Conservation (phyloP, 2,888 invertebrate genomes). For the Cheilosia grossa region DNA sequence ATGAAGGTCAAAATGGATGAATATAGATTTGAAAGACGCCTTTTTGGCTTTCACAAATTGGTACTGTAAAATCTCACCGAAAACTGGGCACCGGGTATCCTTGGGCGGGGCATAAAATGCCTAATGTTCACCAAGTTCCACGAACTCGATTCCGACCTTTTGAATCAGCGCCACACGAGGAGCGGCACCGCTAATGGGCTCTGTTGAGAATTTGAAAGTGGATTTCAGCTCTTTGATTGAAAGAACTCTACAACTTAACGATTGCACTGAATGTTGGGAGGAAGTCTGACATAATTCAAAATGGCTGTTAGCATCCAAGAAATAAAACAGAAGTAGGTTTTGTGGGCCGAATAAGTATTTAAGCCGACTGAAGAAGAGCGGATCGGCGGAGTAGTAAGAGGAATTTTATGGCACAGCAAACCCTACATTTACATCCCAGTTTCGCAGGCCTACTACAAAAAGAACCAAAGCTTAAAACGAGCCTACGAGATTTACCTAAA, state of each 20-base stretch:
- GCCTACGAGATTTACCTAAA: slow-evolving; percentile 84
- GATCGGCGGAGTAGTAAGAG: too few species aligned
- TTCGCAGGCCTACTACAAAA: background rate
- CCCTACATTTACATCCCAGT: too few species aligned
- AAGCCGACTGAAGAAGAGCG: too few species aligned
- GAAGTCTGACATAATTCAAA: background rate
- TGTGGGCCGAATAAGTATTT: too few species aligned
- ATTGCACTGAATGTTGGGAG: slow-evolving; percentile 33
- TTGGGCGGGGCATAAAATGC: slow-evolving; percentile 88
- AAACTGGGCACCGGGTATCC: slow-evolving; percentile 90
- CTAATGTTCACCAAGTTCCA: slow-evolving; percentile 78
- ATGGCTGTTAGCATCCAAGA: too few species aligned
- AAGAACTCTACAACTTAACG: too few species aligned
- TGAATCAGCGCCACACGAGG: slow-evolving; percentile 86
- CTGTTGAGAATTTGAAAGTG: slow-evolving; percentile 78
- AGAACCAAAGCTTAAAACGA: background rate
- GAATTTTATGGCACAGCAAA: too few species aligned
- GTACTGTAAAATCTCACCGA: slow-evolving; percentile 84
- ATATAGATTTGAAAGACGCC: too few species aligned
- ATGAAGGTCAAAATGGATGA: too few species aligned
- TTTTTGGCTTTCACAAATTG: too few species aligned
- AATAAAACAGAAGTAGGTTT: too few species aligned
- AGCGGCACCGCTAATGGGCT: slow-evolving; percentile 85
- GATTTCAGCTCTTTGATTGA: background rate
- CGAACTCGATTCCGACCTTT: slow-evolving; percentile 79